These are phyloP conservation scores for Xanthia icteritia DNA, from an alignment of 2,888 invertebrate species.

Conservation along the genomic window DNA sequence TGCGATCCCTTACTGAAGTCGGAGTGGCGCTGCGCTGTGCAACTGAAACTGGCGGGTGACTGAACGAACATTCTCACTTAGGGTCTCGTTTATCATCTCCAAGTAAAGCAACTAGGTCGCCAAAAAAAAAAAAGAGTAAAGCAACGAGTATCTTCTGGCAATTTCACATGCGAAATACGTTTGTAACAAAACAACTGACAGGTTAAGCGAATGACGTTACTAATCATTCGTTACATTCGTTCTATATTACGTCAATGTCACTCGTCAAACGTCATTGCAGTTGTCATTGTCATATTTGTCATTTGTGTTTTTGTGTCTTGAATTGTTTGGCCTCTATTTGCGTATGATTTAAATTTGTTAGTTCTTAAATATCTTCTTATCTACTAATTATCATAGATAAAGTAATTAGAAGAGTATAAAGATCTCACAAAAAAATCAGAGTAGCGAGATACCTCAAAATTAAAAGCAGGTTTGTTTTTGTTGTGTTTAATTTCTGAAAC, in stretches of 20 bases:
- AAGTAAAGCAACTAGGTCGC: neutral
- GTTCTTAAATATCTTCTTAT: neutral
- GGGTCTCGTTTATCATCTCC: neutral
- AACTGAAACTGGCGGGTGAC: neutral
- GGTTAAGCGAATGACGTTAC: neutral
- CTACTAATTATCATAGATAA: neutral
- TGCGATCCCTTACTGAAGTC: neutral
- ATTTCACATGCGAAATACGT: neutral
- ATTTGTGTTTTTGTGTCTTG: neutral
- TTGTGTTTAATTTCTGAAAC: neutral
- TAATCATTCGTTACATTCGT: neutral
- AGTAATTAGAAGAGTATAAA: neutral
- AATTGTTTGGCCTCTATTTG: neutral
- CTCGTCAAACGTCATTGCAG: neutral
- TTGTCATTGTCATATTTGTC: neutral
- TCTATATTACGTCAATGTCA: neutral
- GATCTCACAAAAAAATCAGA: neutral
- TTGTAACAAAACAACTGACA: neutral
- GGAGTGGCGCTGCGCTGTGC: neutral
- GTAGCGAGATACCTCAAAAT: constrained; percentile 2
- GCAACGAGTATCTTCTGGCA: neutral
- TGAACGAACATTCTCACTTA: neutral
- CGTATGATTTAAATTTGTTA: neutral
- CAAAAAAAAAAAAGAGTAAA: too few relatives aligned
- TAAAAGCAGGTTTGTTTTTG: neutral